Conservation (phyloP, 1,140 invertebrate genomes). For the Aphelinus atriplicis region DNA sequence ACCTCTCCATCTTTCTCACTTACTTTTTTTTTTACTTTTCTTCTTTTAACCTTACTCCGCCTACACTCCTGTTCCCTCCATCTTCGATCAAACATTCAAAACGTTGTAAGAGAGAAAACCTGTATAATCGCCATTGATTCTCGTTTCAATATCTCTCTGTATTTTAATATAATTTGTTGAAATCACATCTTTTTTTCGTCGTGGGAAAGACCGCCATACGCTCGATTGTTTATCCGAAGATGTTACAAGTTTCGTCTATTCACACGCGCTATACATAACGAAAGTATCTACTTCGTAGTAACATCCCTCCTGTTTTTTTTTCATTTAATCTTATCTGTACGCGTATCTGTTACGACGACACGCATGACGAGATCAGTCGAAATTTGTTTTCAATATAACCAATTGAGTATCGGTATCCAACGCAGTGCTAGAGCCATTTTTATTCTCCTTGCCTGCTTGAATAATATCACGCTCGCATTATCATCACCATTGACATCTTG, state of each 20-base stretch:
- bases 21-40: not conserved
- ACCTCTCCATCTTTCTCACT: not conserved
- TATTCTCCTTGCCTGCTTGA: not conserved
- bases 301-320: not conserved
- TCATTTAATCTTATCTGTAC: not conserved
- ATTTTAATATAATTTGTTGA: not conserved
- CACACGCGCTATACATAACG: conserved; percentile 2
- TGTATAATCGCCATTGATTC: conserved; percentile 10
- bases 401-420: not conserved
- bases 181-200: too few relatives aligned
- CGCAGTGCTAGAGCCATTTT: not conserved
- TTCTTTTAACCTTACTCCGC: conserved; percentile 1
- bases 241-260: conserved; percentile 19
- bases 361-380: conserved; percentile 26
- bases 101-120: conserved; percentile 10
- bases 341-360: conserved; percentile 4
- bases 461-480: not conserved
- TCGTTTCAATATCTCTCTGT: conserved; percentile 28
- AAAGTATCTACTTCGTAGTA: conserved; percentile 22
- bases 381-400: not conserved
- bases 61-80: not conserved
- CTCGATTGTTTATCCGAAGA: not conserved
- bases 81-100: conserved; percentile 3
- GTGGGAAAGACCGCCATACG: too few relatives aligned
- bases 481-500: conserved; percentile 1